A percentile compares a stretch with the other conserved stretches of the same genome.
Conservation (phyloP, 2,888 invertebrate genomes). For the Apamea monoglypha region DNA sequence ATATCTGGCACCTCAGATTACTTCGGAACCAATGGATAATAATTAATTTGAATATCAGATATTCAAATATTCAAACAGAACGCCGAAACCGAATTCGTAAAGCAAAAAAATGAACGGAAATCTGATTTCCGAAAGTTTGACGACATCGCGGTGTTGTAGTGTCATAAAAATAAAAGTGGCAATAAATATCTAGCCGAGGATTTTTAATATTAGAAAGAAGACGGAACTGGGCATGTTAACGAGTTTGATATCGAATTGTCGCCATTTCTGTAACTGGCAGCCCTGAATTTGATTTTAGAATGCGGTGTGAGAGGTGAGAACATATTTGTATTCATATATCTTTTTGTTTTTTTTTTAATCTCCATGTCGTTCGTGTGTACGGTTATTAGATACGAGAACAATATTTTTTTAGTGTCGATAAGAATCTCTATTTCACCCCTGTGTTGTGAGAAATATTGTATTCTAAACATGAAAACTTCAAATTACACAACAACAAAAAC, state of each 20-base stretch:
- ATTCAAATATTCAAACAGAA: conserved; percentile 22
- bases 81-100: conserved; percentile 15
- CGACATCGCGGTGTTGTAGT: conserved; percentile 21
- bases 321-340: not conserved
- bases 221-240: conserved; percentile 56
- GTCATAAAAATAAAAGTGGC: conserved; percentile 47
- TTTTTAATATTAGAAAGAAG: conserved; percentile 47
- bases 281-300: conserved; percentile 49
- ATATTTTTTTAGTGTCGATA: conserved; percentile 6
- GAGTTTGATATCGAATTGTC: conserved; percentile 51
- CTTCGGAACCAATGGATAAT: not conserved
- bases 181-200: conserved; percentile 41
- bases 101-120: conserved; percentile 21
- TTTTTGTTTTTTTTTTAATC: not conserved
- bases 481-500: conserved; percentile 3
- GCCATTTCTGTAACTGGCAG: conserved; percentile 52
- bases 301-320: not conserved
- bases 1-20: conserved; percentile 23
- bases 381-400: not conserved
- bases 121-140: conserved; percentile 33
- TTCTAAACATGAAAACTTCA: conserved; percentile 1
- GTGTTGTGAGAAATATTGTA: conserved; percentile 1
- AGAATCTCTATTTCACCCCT: conserved; percentile 22
- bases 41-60: conserved; percentile 24
- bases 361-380: not conserved